These are phyloP conservation scores for Apocheima hispidaria DNA, from an alignment of 2,888 invertebrate genomes.

Conservation along the genomic window DNA sequence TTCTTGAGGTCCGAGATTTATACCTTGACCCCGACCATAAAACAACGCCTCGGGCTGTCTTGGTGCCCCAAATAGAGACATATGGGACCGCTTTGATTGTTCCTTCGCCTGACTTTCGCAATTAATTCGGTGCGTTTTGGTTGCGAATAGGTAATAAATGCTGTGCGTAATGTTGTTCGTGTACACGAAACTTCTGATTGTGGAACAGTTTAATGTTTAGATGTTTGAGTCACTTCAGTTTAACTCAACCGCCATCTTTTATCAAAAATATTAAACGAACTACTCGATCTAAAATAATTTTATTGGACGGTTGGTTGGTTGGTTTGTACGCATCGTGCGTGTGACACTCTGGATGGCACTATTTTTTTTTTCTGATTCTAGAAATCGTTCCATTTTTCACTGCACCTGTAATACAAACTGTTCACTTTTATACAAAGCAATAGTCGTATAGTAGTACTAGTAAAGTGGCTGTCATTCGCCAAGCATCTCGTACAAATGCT, in stretches of 20 bases:
- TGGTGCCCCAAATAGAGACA: conserved; percentile 43
- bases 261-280: background rate
- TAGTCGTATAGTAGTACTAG: background rate
- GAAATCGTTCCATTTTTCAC: too few species aligned
- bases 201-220: conserved; percentile 23
- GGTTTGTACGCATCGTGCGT: too few species aligned
- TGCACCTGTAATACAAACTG: too few species aligned
- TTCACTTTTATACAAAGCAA: background rate
- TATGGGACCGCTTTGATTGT: conserved; percentile 45
- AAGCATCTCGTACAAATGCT: background rate
- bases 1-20: conserved; percentile 73
- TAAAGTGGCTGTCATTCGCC: conserved; percentile 20
- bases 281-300: too few species aligned
- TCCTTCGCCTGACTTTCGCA: conserved; percentile 36
- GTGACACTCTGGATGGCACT: too few species aligned
- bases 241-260: background rate
- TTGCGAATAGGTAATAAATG: conserved; percentile 28
- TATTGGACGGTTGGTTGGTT: too few species aligned
- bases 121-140: conserved; percentile 36
- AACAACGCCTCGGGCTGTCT: conserved; percentile 67
- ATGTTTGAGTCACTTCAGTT: background rate
- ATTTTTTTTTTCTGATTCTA: too few species aligned
- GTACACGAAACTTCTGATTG: background rate
- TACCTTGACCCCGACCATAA: conserved; percentile 70
- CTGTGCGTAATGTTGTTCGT: background rate